Evolutionary conservation across 2,888 invertebrate species (phyloP), one percentile per base, ranked within the genome.

Genomic region (Drosophila quinaria): DNA sequence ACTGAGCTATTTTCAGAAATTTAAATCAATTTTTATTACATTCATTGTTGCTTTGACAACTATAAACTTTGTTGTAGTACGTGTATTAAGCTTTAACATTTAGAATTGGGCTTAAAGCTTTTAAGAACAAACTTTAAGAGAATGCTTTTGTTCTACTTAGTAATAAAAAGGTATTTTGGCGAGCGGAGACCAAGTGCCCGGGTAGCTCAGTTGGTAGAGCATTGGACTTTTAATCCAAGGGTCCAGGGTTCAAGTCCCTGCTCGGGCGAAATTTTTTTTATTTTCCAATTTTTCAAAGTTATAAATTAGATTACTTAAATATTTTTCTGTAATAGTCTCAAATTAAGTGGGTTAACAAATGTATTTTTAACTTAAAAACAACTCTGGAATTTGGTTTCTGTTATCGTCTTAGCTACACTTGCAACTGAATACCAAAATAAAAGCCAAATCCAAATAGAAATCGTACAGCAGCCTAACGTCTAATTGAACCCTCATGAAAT

Each of bases 201-300:
- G 92, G 92, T 93, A 92, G 92, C 92, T 92, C 92, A 92, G 92
- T 92, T 91, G 92, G 92, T 92, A 92, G 92, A 92, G 92, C 92
- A 92, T 92, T 92, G 92, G 92, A 93, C 92, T 92, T 92, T 92
- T 92, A 92, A 92, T 92, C 92, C 92, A 92, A 92, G 92, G 92
- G 92, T 92, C 92, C 92, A 92, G 92, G 92, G 92, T 92, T 92
- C 92, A 92, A 92, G 91, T 92, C 92, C 92, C 92, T 92, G 91
- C 91, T 92, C 92, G 92, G 92, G 92, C 92, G 92, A 55, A 1
- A 1, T 6, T 10, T 50, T 60, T 42, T 42, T 39, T 41, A 54
- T 10, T 3, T 52, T 25, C 29, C 55, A 37, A 59, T 19, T 44
- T 13, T n/a, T 5, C 15, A 4, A 6, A 31, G 9, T 5, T 9